Evolutionary conservation across 2,888 invertebrate species (phyloP).

Genomic region (Drosophila heteroneura): DNA sequence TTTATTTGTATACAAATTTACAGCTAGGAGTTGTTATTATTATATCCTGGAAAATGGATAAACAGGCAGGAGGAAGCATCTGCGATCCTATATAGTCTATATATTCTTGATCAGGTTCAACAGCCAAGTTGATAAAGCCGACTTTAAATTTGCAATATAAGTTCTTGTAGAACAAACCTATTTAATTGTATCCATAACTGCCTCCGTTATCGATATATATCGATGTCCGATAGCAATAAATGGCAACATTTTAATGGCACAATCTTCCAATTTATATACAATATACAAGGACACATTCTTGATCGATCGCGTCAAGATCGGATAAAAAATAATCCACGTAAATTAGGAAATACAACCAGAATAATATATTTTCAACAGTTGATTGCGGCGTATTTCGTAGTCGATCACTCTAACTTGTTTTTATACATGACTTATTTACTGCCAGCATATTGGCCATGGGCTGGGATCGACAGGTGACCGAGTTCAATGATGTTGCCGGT

Average conservation of each 20-base stretch:
- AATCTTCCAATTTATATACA: no score
- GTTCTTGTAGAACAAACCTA: no score
- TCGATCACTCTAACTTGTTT: background rate
- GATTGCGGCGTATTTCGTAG: background rate
- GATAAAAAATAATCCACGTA: background rate
- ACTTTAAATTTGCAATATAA: no score
- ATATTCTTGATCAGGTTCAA: background rate
- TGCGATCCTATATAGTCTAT: background rate
- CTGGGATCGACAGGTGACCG: constrained; percentile 91
- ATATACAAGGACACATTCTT: background rate
- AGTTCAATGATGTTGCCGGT: constrained; percentile 87
- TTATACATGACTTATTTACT: background rate
- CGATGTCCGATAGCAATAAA: background rate
- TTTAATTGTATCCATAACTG: no score
- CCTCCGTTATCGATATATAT: background rate
- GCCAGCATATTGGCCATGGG: constrained; percentile 90
- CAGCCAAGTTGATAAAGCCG: background rate
- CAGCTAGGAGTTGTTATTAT: background rate
- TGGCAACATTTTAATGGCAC: background rate
- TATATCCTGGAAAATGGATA: background rate
- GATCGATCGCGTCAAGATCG: background rate
- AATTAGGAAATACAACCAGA: background rate
- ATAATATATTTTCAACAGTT: background rate
- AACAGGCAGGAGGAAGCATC: background rate
- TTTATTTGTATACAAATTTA: background rate